These are phyloP conservation scores for Drosophila koepferae DNA, from an alignment of 2,888 invertebrate species.

Conservation along the genomic window DNA sequence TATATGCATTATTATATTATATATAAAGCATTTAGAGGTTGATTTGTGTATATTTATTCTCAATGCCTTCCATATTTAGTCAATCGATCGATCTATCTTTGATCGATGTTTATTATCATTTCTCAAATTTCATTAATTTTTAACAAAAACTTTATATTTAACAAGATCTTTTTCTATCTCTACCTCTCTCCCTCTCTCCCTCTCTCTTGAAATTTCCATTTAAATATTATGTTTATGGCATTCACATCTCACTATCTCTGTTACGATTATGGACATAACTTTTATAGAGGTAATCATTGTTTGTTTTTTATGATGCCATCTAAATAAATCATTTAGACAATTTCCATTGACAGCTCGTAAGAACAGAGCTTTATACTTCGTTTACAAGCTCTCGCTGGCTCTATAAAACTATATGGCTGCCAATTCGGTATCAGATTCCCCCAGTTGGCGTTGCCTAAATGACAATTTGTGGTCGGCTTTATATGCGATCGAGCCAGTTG, in stretches of 20 bases:
- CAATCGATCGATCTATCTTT: not conserved
- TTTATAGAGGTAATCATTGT: slow-evolving; percentile 18
- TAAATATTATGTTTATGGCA: slow-evolving; percentile 1
- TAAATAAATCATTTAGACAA: slow-evolving; percentile 39
- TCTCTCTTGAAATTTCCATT: not conserved
- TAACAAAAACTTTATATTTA: not conserved
- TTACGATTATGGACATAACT: slow-evolving; percentile 9
- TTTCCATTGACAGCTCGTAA: slow-evolving; percentile 34
- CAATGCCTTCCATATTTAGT: not conserved
- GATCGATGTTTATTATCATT: not conserved
- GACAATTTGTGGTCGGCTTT: slow-evolving; percentile 74
- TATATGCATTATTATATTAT: not conserved
- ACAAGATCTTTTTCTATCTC: not conserved
- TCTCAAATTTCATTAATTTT: not conserved
- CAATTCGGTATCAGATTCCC: slow-evolving; percentile 57
- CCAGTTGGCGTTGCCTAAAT: slow-evolving; percentile 51
- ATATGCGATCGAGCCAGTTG: slow-evolving; percentile 37
- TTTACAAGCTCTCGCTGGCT: slow-evolving; percentile 25
- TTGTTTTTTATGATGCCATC: slow-evolving; percentile 29
- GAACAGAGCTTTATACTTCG: slow-evolving; percentile 36
- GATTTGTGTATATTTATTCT: not conserved
- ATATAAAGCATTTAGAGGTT: no score
- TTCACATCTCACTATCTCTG: slow-evolving; percentile 1
- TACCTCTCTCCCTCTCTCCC: not conserved
- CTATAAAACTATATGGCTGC: slow-evolving; percentile 70